Percentiles rank a stretch among this genome's conserved stretches.
These are phyloP conservation scores for Polietes domitor DNA, from an alignment of 2,888 invertebrate species.

Conservation along the genomic window DNA sequence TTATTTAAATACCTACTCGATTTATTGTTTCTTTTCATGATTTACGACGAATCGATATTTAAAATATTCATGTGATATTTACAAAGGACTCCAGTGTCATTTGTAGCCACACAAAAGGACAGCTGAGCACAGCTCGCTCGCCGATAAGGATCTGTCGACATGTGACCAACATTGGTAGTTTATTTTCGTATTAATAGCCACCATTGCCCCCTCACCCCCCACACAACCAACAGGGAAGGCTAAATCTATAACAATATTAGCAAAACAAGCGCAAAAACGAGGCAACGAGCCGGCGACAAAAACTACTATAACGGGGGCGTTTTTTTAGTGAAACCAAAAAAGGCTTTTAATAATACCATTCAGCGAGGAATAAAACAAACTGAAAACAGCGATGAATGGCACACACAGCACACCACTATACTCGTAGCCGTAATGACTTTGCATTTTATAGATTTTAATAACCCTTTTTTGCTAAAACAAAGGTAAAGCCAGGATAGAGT, in stretches of 20 bases:
- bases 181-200: constrained; percentile 48
- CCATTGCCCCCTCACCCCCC: too few relatives aligned
- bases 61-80: constrained; percentile 59
- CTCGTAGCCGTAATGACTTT: constrained; percentile 57
- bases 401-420: constrained; percentile 8
- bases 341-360: constrained; percentile 33
- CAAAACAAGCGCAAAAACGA: constrained; percentile 53
- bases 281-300: constrained; percentile 16
- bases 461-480: constrained; percentile 49
- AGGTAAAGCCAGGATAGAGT: background rate
- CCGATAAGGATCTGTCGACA: constrained; percentile 62
- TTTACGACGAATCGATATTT: constrained; percentile 66
- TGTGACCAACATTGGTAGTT: constrained; percentile 61
- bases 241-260: constrained; percentile 62
- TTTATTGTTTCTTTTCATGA: constrained; percentile 51
- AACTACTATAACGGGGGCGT: constrained; percentile 25
- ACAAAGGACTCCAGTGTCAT: constrained; percentile 38
- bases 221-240: too few relatives aligned
- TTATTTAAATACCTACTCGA: background rate
- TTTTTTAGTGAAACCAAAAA: constrained; percentile 31
- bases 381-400: background rate
- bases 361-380: background rate
- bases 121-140: background rate
- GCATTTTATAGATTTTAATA: constrained; percentile 63
- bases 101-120: too few relatives aligned